phyloP scores from a whole-genome alignment of 2,797 vertebrate species.

The Pachyuromys duprasi region DNA sequence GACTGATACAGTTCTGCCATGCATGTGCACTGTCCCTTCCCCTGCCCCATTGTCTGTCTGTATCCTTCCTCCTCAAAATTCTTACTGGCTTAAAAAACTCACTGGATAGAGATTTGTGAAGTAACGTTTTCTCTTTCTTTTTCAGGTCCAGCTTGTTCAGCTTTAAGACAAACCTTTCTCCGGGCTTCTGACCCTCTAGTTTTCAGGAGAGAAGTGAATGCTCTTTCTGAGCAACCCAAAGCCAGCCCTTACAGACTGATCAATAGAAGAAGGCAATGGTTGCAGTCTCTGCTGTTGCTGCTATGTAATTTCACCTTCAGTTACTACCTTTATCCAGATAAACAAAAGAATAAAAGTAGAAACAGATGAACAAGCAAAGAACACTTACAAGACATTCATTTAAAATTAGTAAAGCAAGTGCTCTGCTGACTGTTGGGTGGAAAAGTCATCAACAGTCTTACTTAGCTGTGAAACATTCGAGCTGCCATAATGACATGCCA shows the following conservation, averaged over 20 bases:
- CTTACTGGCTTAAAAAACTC: background rate
- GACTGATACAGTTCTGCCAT: background rate
- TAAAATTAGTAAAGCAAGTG: background rate
- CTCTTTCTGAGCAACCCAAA: background rate
- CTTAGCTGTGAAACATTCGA: background rate
- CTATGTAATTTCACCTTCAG: background rate
- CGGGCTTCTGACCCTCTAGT: background rate
- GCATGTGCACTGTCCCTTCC: fast-evolving
- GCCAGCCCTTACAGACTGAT: background rate
- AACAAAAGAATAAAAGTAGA: background rate
- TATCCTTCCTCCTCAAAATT: background rate
- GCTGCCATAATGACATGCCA: no score
- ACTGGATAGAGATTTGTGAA: background rate
- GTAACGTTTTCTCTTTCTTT: background rate
- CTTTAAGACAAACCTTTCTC: background rate
- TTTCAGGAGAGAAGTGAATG: background rate
- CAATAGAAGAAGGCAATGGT: no score
- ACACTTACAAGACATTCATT: background rate
- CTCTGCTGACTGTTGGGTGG: background rate
- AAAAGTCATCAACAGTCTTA: background rate
- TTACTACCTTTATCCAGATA: background rate
- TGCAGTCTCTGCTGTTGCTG: background rate
- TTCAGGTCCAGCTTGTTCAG: background rate
- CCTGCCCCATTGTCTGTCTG: background rate
- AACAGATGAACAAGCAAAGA: background rate